Evolutionary conservation across 2,113 vertebrate genomes (phyloP).

Genomic region (Muscicapa adusta): DNA sequence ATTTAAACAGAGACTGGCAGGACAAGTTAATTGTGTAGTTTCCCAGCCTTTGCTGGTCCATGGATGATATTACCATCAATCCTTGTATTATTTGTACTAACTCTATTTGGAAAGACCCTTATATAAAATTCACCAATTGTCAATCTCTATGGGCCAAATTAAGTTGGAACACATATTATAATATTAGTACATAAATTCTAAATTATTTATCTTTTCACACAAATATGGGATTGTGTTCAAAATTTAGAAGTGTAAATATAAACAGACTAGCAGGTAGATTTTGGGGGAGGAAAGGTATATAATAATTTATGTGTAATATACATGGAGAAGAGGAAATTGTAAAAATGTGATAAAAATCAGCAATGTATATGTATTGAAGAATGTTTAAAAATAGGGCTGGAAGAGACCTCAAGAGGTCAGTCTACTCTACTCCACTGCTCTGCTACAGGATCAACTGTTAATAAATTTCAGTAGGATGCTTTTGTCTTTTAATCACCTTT

Average conservation of each 20-base stretch:
- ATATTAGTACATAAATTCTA: not conserved
- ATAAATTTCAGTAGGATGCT: not conserved
- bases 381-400: not conserved
- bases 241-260: not conserved
- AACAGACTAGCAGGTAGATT: not conserved
- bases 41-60: not conserved
- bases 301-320: not conserved
- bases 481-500: conserved; percentile 43
- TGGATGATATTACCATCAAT: not conserved
- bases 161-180: not conserved
- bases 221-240: not conserved
- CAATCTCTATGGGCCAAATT: not conserved
- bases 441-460: not conserved
- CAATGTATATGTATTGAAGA: not conserved
- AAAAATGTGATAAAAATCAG: not conserved
- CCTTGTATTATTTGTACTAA: not conserved
- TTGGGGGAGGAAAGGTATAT: not conserved
- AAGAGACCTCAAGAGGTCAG: conserved; percentile 57
- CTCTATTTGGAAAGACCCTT: not conserved
- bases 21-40: not conserved
- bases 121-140: not conserved
- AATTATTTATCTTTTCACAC: not conserved
- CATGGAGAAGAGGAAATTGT: not conserved
- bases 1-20: not conserved
- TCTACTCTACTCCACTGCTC: not conserved